These are phyloP conservation scores for Drosophila rhopaloa DNA, from an alignment of 1,140 invertebrate species.

Conservation along the genomic window DNA sequence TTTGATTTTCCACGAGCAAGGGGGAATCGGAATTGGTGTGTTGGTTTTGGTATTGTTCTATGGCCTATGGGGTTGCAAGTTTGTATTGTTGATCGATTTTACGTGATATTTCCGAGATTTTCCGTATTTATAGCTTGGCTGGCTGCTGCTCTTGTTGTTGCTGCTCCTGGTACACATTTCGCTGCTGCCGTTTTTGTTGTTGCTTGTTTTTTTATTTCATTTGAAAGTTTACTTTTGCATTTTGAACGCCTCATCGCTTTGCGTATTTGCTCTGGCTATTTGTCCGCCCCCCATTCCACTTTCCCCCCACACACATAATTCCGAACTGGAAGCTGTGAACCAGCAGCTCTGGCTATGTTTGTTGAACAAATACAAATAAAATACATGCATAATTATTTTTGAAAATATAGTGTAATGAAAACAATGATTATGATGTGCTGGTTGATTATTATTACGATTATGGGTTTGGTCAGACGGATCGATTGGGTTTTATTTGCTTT, in stretches of 20 bases:
- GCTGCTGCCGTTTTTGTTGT: slow-evolving; percentile 62
- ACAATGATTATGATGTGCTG: slow-evolving; percentile 71
- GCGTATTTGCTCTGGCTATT: slow-evolving; percentile 65
- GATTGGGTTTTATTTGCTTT: slow-evolving; percentile 60
- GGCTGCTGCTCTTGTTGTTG: slow-evolving; percentile 36
- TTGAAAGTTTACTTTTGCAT: slow-evolving; percentile 83
- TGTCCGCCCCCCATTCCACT: slow-evolving; percentile 23
- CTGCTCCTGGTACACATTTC: slow-evolving; percentile 60
- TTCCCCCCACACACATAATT: slow-evolving; percentile 12
- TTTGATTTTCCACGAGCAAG: slow-evolving; percentile 63
- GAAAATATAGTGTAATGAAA: slow-evolving; percentile 81
- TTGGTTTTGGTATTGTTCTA: slow-evolving; percentile 34
- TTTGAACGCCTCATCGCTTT: slow-evolving; percentile 75
- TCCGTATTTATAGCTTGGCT: slow-evolving; percentile 82
- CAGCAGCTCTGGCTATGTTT: slow-evolving; percentile 61
- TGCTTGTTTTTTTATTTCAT: slow-evolving; percentile 66
- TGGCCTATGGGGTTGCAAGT: slow-evolving; percentile 72
- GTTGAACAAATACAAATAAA: slow-evolving; percentile 83
- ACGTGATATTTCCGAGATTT: slow-evolving; percentile 85
- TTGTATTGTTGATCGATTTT: slow-evolving; percentile 85
- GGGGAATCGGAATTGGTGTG: slow-evolving; percentile 3
- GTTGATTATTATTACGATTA: slow-evolving; percentile 70
- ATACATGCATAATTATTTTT: slow-evolving; percentile 83
- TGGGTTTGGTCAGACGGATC: slow-evolving; percentile 48
- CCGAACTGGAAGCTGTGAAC: slow-evolving; percentile 36